Conservation (phyloP, 2,888 invertebrate species). For the Anarsia innoxiella region DNA sequence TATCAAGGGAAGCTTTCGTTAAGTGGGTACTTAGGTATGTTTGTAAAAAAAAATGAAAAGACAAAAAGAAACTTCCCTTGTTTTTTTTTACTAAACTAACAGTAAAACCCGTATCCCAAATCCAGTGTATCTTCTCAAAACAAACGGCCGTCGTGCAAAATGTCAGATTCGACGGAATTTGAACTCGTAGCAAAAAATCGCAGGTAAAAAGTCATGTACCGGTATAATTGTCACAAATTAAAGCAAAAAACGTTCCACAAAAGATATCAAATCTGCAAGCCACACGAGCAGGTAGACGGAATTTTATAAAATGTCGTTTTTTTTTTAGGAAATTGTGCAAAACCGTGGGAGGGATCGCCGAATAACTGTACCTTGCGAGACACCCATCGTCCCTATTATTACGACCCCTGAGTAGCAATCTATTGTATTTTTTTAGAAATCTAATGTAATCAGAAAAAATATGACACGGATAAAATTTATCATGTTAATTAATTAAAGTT, state of each 20-base stretch:
- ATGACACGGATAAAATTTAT: no score
- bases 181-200: constrained; percentile 45
- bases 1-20: no score
- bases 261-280: constrained; percentile 75
- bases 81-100: constrained; percentile 39
- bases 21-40: no score
- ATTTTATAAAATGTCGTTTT: constrained; percentile 49
- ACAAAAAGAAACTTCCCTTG: constrained; percentile 24
- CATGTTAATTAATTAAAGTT: no score
- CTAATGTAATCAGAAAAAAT: no score
- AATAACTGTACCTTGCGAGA: constrained; percentile 60
- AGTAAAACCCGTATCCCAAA: constrained; percentile 52
- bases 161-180: constrained; percentile 48
- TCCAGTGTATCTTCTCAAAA: constrained; percentile 47
- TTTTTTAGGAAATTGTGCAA: constrained; percentile 63
- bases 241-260: constrained; percentile 68
- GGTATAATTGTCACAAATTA: constrained; percentile 76
- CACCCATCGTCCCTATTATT: constrained; percentile 31
- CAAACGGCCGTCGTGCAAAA: constrained; percentile 67
- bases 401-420: constrained; percentile 43
- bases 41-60: no score
- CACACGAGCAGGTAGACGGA: constrained; percentile 72
- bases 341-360: constrained; percentile 64
- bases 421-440: constrained; percentile 25
- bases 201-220: constrained; percentile 76